These are phyloP conservation scores for Synanthedon tipuliformis DNA, from an alignment of 2,888 invertebrate species.

Conservation along the genomic window DNA sequence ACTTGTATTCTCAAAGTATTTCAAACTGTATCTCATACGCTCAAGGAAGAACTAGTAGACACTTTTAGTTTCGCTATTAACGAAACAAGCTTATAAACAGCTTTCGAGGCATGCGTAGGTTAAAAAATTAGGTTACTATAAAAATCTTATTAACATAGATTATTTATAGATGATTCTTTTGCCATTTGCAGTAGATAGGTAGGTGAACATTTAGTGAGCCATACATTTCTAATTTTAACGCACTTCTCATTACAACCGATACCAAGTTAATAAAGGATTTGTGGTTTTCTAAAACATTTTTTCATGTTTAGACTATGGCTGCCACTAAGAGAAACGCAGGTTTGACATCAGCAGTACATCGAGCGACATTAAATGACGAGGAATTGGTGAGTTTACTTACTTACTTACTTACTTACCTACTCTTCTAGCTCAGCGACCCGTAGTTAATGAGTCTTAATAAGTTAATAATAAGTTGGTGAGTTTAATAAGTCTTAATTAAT, in stretches of 20 bases:
- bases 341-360: slow-evolving; percentile 94
- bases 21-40: not conserved
- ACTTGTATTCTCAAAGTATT: not conserved
- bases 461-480: too few species aligned
- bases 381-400: slow-evolving; percentile 93
- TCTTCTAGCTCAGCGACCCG: too few species aligned
- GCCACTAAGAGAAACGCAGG: slow-evolving; percentile 98
- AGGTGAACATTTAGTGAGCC: not conserved
- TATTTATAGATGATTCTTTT: not conserved
- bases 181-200: not conserved
- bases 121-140: not conserved
- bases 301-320: slow-evolving; percentile 90
- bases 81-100: slow-evolving; percentile 33
- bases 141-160: not conserved
- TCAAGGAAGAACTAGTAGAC: not conserved
- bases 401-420: too few species aligned
- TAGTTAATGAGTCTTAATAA: too few species aligned
- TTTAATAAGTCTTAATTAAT: slow-evolving; percentile 9
- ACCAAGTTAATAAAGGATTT: not conserved
- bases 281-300: not conserved
- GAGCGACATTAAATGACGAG: slow-evolving; percentile 98
- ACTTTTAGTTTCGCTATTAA: not conserved
- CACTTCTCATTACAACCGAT: not conserved
- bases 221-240: not conserved
- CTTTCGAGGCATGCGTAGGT: slow-evolving; percentile 41